Evolutionary conservation across 2,888 invertebrate genomes (phyloP).

Genomic region (Gasteruption jaculator): DNA sequence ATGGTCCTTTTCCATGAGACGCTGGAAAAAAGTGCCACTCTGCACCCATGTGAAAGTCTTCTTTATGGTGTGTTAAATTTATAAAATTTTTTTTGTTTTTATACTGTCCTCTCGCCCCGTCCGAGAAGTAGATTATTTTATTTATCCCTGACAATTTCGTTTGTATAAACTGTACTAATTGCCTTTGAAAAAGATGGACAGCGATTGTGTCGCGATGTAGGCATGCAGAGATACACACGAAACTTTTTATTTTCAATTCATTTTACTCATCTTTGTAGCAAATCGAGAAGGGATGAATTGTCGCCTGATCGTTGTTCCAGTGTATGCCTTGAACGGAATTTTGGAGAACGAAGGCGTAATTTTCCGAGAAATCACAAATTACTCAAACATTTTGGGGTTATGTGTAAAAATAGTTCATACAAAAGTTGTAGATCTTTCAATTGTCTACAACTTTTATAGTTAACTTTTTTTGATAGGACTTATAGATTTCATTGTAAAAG

Average conservation of each 20-base stretch:
- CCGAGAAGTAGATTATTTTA: background rate
- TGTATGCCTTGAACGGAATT: constrained; percentile 11
- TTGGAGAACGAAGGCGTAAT: constrained; percentile 12
- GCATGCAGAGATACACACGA: constrained; percentile 17
- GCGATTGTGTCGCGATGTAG: constrained; percentile 13
- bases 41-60: constrained; percentile 6
- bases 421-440: too few relatives aligned
- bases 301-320: constrained; percentile 19
- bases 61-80: constrained; percentile 7
- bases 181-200: constrained; percentile 13
- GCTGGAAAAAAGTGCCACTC: constrained; percentile 11
- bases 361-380: constrained; percentile 15
- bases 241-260: constrained; percentile 15
- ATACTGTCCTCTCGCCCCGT: constrained; percentile 3
- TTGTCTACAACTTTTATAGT: too few relatives aligned
- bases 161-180: constrained; percentile 4
- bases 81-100: constrained; percentile 11
- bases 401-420: too few relatives aligned
- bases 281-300: constrained; percentile 16
- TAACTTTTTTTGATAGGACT: too few relatives aligned
- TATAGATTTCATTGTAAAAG: too few relatives aligned
- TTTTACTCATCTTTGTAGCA: constrained; percentile 10
- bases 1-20: constrained; percentile 8
- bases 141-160: constrained; percentile 2
- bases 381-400: too few relatives aligned